A percentile compares a stretch with the other conserved stretches of the same genome.
Evolutionary conservation across 2,888 invertebrate genomes (phyloP).

Genomic region (Ectobius pallidus): DNA sequence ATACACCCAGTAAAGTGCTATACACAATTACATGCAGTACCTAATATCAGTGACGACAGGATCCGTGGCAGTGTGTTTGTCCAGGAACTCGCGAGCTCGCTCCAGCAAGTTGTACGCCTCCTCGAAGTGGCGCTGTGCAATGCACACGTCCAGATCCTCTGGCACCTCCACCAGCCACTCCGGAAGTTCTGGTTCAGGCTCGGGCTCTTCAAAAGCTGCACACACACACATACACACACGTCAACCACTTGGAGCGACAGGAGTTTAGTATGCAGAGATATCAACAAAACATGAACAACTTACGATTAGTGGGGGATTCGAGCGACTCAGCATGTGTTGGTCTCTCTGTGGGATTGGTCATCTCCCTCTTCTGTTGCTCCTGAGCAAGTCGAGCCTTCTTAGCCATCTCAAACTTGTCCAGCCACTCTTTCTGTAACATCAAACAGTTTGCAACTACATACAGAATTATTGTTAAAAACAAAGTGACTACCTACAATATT

Average conservation of each 20-base stretch:
- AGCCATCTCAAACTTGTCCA: conserved; percentile 89
- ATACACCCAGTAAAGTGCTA: too few relatives aligned
- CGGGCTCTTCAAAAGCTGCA: conserved; percentile 55
- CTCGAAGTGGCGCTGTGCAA: conserved; percentile 95
- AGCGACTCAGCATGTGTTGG: conserved; percentile 53
- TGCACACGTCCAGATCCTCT: conserved; percentile 92
- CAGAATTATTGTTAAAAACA: too few relatives aligned
- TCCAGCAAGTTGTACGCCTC: conserved; percentile 85
- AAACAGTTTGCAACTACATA: too few relatives aligned
- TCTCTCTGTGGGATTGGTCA: conserved; percentile 55
- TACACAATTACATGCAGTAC: too few relatives aligned
- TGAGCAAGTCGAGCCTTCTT: conserved; percentile 79
- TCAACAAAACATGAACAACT: conserved; percentile 40
- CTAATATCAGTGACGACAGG: conserved; percentile 59
- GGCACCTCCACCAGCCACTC: conserved; percentile 91
- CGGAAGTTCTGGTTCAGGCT: conserved; percentile 59
- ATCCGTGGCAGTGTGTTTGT: conserved; percentile 49
- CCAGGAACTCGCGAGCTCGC: conserved; percentile 64
- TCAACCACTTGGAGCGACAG: not conserved
- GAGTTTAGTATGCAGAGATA: not conserved
- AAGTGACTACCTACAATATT: too few relatives aligned
- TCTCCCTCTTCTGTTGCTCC: conserved; percentile 62
- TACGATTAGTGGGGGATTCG: conserved; percentile 57
- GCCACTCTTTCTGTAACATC: conserved; percentile 81
- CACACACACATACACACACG: conserved; percentile 21